Conservation (phyloP, 23 tunicate genomes). For the Styela clava region DNA sequence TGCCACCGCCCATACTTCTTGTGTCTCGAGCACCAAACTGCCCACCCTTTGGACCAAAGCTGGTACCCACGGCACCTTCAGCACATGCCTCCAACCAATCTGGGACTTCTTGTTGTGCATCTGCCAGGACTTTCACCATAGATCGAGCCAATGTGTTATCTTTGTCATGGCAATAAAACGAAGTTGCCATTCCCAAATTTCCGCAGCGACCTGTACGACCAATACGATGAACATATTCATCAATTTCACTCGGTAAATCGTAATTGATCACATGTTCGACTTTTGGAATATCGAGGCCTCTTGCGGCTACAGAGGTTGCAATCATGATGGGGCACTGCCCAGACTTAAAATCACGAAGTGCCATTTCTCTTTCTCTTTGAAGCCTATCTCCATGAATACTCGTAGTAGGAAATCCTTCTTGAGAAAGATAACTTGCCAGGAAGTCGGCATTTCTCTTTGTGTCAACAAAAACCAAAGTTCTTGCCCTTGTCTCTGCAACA, state of each 20-base stretch:
- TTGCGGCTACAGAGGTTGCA: slow-evolving; percentile 99
- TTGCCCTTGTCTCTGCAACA: slow-evolving; percentile 62
- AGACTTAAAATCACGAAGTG: slow-evolving; percentile 81
- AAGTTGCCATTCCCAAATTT: slow-evolving; percentile 85
- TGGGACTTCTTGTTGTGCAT: slow-evolving; percentile 82
- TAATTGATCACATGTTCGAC: slow-evolving; percentile 99
- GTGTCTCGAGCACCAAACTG: slow-evolving; percentile 78
- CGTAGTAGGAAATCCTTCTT: slow-evolving; percentile 85
- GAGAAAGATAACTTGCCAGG: slow-evolving; percentile 85
- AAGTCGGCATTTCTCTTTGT: slow-evolving; percentile 98
- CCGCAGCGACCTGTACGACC: slow-evolving; percentile 99
- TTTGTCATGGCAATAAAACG: slow-evolving; percentile 71
- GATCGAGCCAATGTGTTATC: slow-evolving; percentile 68
- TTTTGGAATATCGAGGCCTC: slow-evolving; percentile 95
- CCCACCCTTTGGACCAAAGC: slow-evolving; percentile 54
- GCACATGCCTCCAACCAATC: slow-evolving; percentile 81
- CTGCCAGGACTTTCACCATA: slow-evolving; percentile 65
- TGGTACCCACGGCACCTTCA: slow-evolving; percentile 63
- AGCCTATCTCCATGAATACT: slow-evolving; percentile 98
- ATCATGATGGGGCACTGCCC: slow-evolving; percentile 85
- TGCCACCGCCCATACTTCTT: slow-evolving; percentile 42
- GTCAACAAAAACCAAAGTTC: slow-evolving; percentile 97
- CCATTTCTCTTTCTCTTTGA: slow-evolving; percentile 90
- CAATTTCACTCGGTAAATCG: slow-evolving; percentile 90
- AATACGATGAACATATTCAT: slow-evolving; percentile 98